Evolutionary conservation across 2,797 vertebrate species (phyloP).

Genomic region (Masticophis lateralis): DNA sequence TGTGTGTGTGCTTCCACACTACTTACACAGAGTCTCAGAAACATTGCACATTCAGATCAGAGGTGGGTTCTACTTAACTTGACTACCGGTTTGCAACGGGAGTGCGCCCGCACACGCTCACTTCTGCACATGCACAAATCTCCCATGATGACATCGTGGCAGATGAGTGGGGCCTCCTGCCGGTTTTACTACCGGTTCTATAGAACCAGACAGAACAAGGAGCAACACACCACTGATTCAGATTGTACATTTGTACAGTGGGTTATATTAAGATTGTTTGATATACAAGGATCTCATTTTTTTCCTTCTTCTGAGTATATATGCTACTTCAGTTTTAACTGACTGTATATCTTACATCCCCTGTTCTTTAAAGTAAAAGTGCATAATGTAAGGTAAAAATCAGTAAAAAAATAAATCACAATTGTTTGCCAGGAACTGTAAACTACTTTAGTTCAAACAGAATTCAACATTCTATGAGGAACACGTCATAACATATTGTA

Average conservation of each 20-base stretch:
- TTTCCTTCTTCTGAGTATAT: too few relatives aligned
- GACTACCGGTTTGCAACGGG: too few relatives aligned
- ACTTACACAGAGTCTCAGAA: background rate
- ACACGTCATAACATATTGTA: background rate
- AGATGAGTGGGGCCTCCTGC: too few relatives aligned
- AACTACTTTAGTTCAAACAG: background rate
- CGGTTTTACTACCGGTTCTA: too few relatives aligned
- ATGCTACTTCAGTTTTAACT: background rate
- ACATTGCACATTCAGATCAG: background rate
- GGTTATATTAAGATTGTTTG: too few relatives aligned
- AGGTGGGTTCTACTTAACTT: too few relatives aligned
- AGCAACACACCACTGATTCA: background rate
- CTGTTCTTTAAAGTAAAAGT: background rate
- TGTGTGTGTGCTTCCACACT: background rate
- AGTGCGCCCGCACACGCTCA: too few relatives aligned
- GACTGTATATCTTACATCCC: background rate
- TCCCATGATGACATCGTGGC: too few relatives aligned
- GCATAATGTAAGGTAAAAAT: background rate
- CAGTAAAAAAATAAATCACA: background rate
- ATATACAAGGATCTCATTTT: too few relatives aligned
- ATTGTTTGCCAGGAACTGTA: background rate
- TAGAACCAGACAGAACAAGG: too few relatives aligned
- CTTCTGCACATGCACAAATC: too few relatives aligned
- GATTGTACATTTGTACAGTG: too few relatives aligned
- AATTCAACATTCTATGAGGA: background rate